phyloP scores from a whole-genome alignment of 2,888 invertebrate genomes.

The Nezara viridula region DNA sequence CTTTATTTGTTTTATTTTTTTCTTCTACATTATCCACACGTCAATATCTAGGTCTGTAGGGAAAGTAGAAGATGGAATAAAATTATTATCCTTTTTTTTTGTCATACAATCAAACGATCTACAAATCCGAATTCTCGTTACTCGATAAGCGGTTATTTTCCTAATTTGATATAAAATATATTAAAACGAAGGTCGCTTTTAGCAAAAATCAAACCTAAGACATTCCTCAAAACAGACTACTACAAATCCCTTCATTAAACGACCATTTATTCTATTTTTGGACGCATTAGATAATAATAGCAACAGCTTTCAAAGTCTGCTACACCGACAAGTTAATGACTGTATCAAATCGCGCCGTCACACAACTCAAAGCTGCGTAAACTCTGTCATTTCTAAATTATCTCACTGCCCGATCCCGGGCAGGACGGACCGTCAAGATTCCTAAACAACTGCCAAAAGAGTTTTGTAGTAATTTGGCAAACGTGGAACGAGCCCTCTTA shows the following conservation, averaged over 20 bases:
- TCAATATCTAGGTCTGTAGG: no score
- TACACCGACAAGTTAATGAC: neutral
- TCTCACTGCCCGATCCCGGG: neutral
- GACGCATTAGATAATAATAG: neutral
- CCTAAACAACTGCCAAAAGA: slow-evolving; percentile 43
- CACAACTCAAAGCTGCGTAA: slow-evolving; percentile 13
- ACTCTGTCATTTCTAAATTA: slow-evolving; percentile 25
- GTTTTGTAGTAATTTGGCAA: slow-evolving; percentile 56
- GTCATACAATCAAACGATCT: no score
- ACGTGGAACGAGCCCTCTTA: slow-evolving; percentile 36
- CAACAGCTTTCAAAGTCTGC: neutral
- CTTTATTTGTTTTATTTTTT: no score
- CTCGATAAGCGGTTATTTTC: no score
- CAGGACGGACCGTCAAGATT: slow-evolving; percentile 28
- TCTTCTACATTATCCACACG: no score
- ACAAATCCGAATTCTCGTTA: no score
- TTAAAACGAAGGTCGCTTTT: neutral
- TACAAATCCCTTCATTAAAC: neutral
- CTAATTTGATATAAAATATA: no score
- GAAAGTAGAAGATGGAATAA: no score
- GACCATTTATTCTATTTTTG: neutral
- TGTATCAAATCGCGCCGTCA: slow-evolving; percentile 31
- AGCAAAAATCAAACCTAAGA: neutral
- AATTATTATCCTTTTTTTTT: no score
- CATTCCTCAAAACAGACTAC: neutral